Evolutionary conservation across 2,888 invertebrate species (phyloP).

Genomic region (Eupithecia centaureata): DNA sequence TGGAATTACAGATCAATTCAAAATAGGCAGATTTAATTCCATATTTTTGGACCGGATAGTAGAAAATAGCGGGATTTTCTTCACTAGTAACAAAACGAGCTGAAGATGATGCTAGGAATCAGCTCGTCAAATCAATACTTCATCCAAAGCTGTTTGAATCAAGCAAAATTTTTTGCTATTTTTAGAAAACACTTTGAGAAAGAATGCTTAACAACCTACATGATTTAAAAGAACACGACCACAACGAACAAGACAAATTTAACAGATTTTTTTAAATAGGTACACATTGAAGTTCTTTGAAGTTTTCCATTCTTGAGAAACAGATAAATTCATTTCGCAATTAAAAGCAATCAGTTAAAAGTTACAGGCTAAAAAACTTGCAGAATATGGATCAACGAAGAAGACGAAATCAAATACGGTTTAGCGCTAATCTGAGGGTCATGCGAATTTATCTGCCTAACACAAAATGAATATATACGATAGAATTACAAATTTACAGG

Average conservation of each 20-base stretch:
- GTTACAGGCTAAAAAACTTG: neutral
- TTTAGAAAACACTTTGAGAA: too few relatives aligned
- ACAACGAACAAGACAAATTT: neutral
- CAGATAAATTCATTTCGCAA: too few relatives aligned
- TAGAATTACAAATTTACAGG: neutral
- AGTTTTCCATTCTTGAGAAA: too few relatives aligned
- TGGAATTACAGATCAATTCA: neutral
- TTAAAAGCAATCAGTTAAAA: too few relatives aligned
- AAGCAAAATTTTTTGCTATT: neutral
- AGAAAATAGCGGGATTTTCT: neutral
- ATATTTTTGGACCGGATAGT: neutral
- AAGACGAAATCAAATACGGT: neutral
- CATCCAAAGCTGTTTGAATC: neutral
- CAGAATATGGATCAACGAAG: neutral
- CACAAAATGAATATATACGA: neutral
- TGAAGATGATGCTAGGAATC: neutral
- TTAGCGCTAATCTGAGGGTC: neutral
- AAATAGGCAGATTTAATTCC: neutral
- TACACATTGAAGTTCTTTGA: too few relatives aligned
- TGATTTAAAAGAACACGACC: neutral
- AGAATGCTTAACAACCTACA: too few relatives aligned
- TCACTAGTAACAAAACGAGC: neutral
- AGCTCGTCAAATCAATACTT: neutral
- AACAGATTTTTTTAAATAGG: too few relatives aligned
- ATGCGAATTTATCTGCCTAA: neutral